Evolutionary conservation across 2,113 vertebrate genomes (phyloP).

Genomic region (Calyptomena viridis): DNA sequence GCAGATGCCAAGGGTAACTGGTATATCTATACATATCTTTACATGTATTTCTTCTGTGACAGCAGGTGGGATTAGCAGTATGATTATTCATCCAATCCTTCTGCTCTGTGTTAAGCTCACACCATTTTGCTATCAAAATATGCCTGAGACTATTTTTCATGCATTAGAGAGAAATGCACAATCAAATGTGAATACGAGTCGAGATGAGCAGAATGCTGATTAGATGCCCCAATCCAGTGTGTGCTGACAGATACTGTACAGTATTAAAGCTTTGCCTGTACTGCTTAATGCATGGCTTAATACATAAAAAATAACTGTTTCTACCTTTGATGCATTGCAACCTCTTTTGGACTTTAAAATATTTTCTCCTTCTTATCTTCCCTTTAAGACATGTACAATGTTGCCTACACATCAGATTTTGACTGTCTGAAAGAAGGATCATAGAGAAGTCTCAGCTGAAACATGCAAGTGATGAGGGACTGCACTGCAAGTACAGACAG

Average conservation of each 20-base stretch:
- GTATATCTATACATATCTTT: slow-evolving; percentile 5
- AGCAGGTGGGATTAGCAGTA: slow-evolving; percentile 38
- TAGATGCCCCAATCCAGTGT: neutral
- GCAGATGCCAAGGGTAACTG: slow-evolving; percentile 4
- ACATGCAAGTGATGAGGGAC: neutral
- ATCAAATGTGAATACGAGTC: neutral
- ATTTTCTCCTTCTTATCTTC: neutral
- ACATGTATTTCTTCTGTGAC: slow-evolving; percentile 11
- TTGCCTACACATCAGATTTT: neutral
- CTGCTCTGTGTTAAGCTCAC: neutral
- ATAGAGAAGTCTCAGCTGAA: neutral
- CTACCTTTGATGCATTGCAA: neutral
- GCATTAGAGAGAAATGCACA: slow-evolving; percentile 29
- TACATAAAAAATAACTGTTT: neutral
- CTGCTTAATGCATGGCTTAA: neutral
- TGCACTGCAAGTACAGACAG: neutral
- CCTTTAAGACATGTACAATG: neutral
- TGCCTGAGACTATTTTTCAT: slow-evolving; percentile 25
- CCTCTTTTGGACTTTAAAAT: neutral
- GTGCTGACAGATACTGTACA: neutral
- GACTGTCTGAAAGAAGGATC: neutral
- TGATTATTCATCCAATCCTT: slow-evolving; percentile 42
- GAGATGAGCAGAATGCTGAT: slow-evolving; percentile 28
- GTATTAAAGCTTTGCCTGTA: neutral
- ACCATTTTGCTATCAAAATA: slow-evolving; percentile 38